Evolutionary conservation across 2,113 vertebrate species (phyloP).

Genomic region (Pimephales promelas): DNA sequence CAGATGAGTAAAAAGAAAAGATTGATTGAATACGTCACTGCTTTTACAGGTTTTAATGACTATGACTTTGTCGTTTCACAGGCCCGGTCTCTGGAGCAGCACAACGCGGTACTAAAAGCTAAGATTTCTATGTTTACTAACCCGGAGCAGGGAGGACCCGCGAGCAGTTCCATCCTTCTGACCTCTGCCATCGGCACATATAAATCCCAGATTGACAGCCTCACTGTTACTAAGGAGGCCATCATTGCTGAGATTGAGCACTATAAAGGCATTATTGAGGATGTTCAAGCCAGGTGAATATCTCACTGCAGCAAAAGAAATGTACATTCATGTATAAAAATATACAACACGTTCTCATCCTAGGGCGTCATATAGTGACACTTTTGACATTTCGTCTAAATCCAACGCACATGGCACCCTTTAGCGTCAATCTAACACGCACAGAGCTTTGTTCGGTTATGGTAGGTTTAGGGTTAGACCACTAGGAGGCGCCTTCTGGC

Average conservation of each 20-base stretch:
- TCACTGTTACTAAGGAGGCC: constrained; percentile 64
- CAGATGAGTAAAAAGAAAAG: not conserved
- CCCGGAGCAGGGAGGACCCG: constrained; percentile 63
- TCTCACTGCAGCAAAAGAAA: not conserved
- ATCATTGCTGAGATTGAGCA: constrained; percentile 69
- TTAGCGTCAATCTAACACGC: no score
- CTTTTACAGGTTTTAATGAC: not conserved
- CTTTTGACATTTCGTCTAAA: no score
- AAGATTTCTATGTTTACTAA: constrained; percentile 72
- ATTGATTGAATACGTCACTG: no score
- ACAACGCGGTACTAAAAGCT: constrained; percentile 68
- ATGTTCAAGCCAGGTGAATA: constrained; percentile 64
- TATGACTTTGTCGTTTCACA: constrained; percentile 34
- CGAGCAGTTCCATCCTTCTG: constrained; percentile 63
- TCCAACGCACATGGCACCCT: no score
- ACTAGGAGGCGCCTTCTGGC: no score
- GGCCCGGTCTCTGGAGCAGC: constrained; percentile 68
- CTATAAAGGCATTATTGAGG: constrained; percentile 66
- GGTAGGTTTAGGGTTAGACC: no score
- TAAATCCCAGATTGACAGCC: constrained; percentile 66
- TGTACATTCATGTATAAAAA: not conserved
- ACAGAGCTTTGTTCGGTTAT: no score
- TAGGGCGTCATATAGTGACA: no score
- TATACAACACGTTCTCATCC: no score
- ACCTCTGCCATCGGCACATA: constrained; percentile 68